Base-by-base conservation (phyloP, 2,797 vertebrate species). In the Crax fasciolata region DNA sequence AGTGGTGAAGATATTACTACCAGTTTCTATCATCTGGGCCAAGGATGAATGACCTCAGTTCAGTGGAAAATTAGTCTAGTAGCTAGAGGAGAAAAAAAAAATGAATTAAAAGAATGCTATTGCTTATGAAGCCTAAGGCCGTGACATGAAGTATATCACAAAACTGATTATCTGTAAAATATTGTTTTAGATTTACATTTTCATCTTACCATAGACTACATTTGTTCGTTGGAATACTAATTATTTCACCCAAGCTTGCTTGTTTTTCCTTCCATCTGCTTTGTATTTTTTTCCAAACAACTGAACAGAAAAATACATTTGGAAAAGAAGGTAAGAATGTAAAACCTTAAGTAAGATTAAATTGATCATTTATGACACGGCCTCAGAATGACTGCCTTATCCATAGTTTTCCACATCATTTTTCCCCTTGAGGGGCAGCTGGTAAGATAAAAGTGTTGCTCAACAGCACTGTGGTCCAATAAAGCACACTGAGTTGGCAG, bases 101-200 rank as follows among this genome's bases (percentile, higher is more conserved):
- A 68, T 49, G 10, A 94, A 89, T 78, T 76, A 80, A 46, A 90
- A 84, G 39, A 84, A 67, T 21, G 9, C 2, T 6, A 84, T 82
- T 90, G 54, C 32, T 66, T 86, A 76, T 65, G 73, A 92, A 83
- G 57, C 27, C 88, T 84, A 72, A 78, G 49, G 75, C 52, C 80
- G 57, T 73, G 41, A 73, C 16, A 84, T 20, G 16, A 65, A 93
- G 51, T 71, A 41, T 49, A 84, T 91, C 67, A 86, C 67, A 70
- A 66, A 90, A 94, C 28, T 79, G 20, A 75, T 58, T 82, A 70
- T 76, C 72, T 84, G 38, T 76, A 82, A 90, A 94, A 77, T n/a
- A 68, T 6, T 89, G 66, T 2, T 52, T 93, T 85, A 74, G n/a
- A 76, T 89, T 95, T 91, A 75, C 67, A 72, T 93, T 96, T 93